Conservation (phyloP, 1,140 invertebrate genomes). For the Cotesia vestalis region DNA sequence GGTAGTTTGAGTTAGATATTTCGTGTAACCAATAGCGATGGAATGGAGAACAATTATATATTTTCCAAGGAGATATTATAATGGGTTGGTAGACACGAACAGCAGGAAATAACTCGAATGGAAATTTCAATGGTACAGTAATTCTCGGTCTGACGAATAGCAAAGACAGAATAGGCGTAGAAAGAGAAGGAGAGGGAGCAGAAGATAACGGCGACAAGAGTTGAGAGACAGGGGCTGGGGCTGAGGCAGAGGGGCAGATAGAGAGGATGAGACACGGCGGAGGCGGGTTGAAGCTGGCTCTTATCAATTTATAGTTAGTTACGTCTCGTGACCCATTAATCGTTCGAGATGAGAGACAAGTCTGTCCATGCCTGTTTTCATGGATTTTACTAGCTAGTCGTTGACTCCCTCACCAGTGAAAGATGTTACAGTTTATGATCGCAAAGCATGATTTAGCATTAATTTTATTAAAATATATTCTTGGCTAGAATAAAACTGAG, state of each 20-base stretch:
- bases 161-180: neutral
- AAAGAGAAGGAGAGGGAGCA: neutral
- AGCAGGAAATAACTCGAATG: constrained; percentile 34
- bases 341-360: constrained; percentile 42
- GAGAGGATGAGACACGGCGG: constrained; percentile 15
- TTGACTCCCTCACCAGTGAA: constrained; percentile 41
- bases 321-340: constrained; percentile 57
- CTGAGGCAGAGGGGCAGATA: neutral
- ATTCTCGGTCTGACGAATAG: constrained; percentile 20
- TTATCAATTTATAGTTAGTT: constrained; percentile 18
- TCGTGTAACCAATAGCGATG: neutral
- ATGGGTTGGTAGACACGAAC: constrained; percentile 10
- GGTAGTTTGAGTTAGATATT: neutral
- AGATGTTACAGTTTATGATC: constrained; percentile 54
- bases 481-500: too few relatives aligned
- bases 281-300: constrained; percentile 12
- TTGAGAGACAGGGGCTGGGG: neutral
- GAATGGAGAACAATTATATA: neutral
- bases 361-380: constrained; percentile 53
- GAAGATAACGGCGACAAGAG: too few relatives aligned
- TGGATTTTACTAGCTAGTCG: constrained; percentile 47
- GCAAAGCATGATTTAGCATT: constrained; percentile 59
- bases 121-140: constrained; percentile 38
- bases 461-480: constrained; percentile 58
- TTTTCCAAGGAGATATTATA: neutral